Conservation (phyloP, 1,140 invertebrate genomes). For the Cotesia vestalis region DNA sequence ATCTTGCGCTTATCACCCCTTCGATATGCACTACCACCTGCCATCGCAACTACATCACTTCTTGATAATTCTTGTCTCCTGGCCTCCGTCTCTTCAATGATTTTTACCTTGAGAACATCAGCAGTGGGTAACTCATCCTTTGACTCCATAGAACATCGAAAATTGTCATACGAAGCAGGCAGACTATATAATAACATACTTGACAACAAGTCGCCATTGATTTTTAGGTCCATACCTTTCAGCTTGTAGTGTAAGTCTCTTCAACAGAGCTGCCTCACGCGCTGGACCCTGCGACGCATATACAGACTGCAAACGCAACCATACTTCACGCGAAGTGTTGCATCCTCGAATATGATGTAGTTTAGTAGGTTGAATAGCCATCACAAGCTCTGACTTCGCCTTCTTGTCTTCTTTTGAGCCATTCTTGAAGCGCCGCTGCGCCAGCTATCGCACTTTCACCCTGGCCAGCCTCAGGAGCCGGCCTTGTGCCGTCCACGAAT, state of each 20-base stretch:
- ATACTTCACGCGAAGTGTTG: not conserved
- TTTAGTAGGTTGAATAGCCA: not conserved
- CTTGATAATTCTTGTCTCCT: slow-evolving; percentile 15
- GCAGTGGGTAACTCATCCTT: slow-evolving; percentile 43
- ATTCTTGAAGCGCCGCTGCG: too few species aligned
- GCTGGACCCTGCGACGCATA: not conserved
- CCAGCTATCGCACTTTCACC: not conserved
- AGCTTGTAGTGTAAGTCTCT: not conserved
- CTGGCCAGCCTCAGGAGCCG: too few species aligned
- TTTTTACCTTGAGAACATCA: slow-evolving; percentile 47
- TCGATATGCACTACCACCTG: not conserved
- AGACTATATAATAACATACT: slow-evolving; percentile 10
- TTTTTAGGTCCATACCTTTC: not conserved
- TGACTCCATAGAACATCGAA: slow-evolving; percentile 12
- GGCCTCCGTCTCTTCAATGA: slow-evolving; percentile 49
- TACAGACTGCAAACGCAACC: not conserved
- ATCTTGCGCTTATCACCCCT: too few species aligned
- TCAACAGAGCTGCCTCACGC: not conserved
- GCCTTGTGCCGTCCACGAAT: not conserved
- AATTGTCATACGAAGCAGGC: slow-evolving; percentile 6
- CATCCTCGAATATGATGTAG: not conserved
- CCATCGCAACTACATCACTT: slow-evolving; percentile 1
- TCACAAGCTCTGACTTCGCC: not conserved
- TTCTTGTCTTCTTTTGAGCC: too few species aligned
- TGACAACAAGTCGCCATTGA: slow-evolving; percentile 3